These are phyloP conservation scores for Neogobius melanostomus DNA, from an alignment of 2,113 vertebrate genomes.

Conservation along the genomic window DNA sequence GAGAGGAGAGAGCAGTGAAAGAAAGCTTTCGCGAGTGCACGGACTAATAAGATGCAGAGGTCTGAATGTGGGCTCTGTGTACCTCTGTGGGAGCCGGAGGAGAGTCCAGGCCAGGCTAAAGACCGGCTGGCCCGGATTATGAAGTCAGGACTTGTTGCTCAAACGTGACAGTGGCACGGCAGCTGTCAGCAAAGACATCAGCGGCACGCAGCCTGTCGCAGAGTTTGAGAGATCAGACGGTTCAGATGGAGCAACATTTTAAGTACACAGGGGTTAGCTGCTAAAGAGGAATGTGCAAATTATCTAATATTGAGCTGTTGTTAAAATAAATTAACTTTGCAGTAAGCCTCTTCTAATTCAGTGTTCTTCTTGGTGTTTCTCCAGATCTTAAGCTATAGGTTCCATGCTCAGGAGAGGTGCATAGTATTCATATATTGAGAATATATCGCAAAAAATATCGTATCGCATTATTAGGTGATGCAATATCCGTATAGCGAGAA, in stretches of 20 bases:
- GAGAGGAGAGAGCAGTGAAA: not conserved
- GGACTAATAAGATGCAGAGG: not conserved
- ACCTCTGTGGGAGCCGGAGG: not conserved
- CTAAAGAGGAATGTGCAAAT: not conserved
- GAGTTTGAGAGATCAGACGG: not conserved
- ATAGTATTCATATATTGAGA: no score
- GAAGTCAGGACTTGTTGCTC: not conserved
- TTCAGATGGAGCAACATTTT: not conserved
- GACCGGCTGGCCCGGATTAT: not conserved
- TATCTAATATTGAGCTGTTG: not conserved
- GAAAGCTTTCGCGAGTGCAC: not conserved
- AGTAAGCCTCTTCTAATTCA: no score
- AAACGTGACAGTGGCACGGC: not conserved
- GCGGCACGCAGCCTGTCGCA: not conserved
- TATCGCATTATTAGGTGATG: no score
- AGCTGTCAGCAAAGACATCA: not conserved
- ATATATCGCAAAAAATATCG: no score
- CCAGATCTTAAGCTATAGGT: no score
- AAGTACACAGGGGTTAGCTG: not conserved
- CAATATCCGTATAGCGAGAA: no score
- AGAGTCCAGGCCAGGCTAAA: not conserved
- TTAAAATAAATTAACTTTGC: not conserved
- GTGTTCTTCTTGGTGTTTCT: not conserved
- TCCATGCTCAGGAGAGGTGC: no score
- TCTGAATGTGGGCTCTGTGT: not conserved